A percentile compares a stretch with the other conserved stretches of the same genome.
phyloP scores from a whole-genome alignment of 1,140 invertebrate genomes.

The Schlechtendalia chinensis region DNA sequence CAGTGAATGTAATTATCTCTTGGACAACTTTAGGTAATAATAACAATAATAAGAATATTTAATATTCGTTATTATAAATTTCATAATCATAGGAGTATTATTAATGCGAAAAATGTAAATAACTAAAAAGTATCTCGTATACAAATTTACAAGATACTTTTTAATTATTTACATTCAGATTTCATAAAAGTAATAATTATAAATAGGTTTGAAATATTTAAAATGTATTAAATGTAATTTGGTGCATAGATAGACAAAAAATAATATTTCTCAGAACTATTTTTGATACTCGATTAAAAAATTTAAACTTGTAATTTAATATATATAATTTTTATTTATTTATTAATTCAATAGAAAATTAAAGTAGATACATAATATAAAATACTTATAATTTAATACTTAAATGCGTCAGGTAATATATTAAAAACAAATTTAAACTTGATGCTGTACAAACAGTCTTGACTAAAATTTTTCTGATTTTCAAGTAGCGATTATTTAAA shows the following conservation, averaged over 20 bases:
- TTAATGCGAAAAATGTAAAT: no score
- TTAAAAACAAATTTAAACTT: conserved; percentile 12
- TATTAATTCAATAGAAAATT: neutral
- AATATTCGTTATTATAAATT: no score
- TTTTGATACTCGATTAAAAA: neutral
- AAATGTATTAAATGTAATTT: neutral
- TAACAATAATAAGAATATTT: no score
- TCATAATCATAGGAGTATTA: no score
- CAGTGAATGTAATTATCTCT: no score
- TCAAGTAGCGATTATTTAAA: neutral
- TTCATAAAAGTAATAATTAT: neutral
- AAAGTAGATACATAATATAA: neutral
- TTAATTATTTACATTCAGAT: neutral
- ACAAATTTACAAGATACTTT: neutral
- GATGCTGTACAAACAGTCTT: conserved; percentile 21
- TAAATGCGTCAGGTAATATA: neutral
- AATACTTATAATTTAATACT: neutral
- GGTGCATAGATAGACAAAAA: no score
- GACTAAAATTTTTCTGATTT: neutral
- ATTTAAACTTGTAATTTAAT: neutral
- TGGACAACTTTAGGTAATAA: no score
- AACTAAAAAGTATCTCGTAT: no score
- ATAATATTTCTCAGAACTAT: neutral
- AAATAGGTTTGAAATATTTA: neutral
- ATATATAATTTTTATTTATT: neutral